phyloP scores from a whole-genome alignment of 1,140 invertebrate genomes.

The Saxidomus purpurata region DNA sequence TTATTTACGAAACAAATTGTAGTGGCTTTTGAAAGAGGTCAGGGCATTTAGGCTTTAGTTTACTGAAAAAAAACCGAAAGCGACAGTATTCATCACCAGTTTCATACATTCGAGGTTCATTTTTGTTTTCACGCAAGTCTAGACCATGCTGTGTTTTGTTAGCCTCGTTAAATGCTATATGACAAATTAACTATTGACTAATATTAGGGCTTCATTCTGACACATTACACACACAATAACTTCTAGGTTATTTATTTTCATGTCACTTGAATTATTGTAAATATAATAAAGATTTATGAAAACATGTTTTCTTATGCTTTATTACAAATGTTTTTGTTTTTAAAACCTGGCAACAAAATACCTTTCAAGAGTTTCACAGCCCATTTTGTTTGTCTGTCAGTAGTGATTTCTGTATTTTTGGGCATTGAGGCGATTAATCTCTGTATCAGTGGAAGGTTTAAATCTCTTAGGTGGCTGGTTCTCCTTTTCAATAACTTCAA shows the following conservation, averaged over 20 bases:
- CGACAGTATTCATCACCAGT: neutral
- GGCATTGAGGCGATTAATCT: neutral
- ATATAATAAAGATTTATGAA: no score
- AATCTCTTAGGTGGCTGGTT: no score
- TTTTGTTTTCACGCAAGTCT: neutral
- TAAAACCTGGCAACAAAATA: neutral
- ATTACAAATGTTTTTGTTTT: no score
- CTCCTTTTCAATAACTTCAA: neutral
- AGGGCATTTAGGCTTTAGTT: neutral
- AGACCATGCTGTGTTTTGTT: neutral
- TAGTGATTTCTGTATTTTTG: neutral
- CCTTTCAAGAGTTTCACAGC: neutral
- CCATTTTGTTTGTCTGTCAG: neutral
- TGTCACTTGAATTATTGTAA: no score
- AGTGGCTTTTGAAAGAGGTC: neutral
- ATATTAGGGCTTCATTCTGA: no score
- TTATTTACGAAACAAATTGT: neutral
- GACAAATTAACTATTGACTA: no score
- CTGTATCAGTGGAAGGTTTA: no score
- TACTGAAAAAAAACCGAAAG: neutral
- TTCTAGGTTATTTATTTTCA: no score
- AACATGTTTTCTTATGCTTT: no score
- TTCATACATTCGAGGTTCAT: slow-evolving; percentile 29
- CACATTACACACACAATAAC: no score
- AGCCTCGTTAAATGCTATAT: slow-evolving; percentile 4